phyloP scores from a whole-genome alignment of 2,113 vertebrate species.

The Eurypyga helias region DNA sequence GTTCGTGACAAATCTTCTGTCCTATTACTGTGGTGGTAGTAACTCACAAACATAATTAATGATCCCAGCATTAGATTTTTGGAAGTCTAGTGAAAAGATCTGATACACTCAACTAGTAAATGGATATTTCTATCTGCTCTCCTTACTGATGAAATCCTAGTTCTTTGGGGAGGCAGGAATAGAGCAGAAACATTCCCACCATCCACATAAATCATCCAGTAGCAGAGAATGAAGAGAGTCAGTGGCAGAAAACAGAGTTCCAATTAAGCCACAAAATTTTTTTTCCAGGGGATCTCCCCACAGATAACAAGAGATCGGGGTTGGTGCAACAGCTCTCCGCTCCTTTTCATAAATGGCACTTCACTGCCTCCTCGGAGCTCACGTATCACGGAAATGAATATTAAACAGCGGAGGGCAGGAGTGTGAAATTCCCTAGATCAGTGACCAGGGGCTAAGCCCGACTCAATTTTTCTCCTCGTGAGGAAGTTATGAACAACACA shows the following conservation, averaged over 20 bases:
- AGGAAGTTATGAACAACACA: not conserved
- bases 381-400: not conserved
- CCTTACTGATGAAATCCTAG: not conserved
- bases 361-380: not conserved
- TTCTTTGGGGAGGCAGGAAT: not conserved
- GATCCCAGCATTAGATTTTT: not conserved
- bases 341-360: not conserved
- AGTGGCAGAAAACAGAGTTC: slow-evolving; percentile 18
- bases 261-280: not conserved
- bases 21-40: not conserved
- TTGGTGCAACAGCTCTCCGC: not conserved
- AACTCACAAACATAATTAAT: not conserved
- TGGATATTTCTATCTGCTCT: not conserved
- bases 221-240: not conserved
- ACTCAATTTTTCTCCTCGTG: not conserved
- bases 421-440: not conserved
- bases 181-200: not conserved
- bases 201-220: not conserved
- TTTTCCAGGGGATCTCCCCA: not conserved
- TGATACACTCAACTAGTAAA: not conserved
- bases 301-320: not conserved
- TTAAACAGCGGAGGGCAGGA: not conserved
- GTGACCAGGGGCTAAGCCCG: not conserved
- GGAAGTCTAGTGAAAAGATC: not conserved
- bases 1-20: not conserved